Evolutionary conservation across 2,888 invertebrate species (phyloP).

Genomic region (Leptinotarsa juncta): DNA sequence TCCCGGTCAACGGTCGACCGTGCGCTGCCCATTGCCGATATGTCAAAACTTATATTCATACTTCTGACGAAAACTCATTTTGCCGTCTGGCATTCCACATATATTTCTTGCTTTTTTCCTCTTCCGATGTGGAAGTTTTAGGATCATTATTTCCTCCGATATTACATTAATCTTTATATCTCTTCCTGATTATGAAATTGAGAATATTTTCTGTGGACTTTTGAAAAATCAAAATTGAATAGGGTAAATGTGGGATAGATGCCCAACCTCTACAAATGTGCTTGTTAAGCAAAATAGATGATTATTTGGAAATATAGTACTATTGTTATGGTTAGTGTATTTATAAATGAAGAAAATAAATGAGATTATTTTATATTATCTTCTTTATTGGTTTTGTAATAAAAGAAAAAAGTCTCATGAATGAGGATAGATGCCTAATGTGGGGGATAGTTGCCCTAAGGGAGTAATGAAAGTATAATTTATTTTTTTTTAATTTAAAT

Average conservation of each 20-base stretch:
- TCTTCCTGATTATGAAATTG: background rate
- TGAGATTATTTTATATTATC: too few species aligned
- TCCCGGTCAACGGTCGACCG: conserved; percentile 30
- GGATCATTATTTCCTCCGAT: conserved; percentile 9
- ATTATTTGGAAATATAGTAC: too few species aligned
- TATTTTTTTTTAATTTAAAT: too few species aligned
- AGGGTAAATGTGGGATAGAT: background rate
- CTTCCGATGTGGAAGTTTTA: conserved; percentile 18
- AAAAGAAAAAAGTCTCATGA: too few species aligned
- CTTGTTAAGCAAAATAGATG: too few species aligned
- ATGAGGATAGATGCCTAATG: too few species aligned
- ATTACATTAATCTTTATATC: conserved; percentile 13
- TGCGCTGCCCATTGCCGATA: conserved; percentile 39
- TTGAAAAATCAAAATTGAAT: background rate
- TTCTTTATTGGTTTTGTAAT: too few species aligned
- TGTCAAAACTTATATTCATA: conserved; percentile 45
- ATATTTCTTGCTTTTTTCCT: conserved; percentile 30
- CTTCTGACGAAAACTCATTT: conserved; percentile 43
- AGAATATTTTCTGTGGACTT: background rate
- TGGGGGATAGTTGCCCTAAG: too few species aligned
- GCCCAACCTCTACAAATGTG: too few species aligned
- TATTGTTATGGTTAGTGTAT: too few species aligned
- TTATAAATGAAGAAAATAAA: too few species aligned
- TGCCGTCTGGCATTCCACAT: conserved; percentile 38
- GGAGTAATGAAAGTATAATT: too few species aligned